These are phyloP conservation scores for Andrena haemorrhoa DNA, from an alignment of 2,888 invertebrate genomes.

Conservation along the genomic window DNA sequence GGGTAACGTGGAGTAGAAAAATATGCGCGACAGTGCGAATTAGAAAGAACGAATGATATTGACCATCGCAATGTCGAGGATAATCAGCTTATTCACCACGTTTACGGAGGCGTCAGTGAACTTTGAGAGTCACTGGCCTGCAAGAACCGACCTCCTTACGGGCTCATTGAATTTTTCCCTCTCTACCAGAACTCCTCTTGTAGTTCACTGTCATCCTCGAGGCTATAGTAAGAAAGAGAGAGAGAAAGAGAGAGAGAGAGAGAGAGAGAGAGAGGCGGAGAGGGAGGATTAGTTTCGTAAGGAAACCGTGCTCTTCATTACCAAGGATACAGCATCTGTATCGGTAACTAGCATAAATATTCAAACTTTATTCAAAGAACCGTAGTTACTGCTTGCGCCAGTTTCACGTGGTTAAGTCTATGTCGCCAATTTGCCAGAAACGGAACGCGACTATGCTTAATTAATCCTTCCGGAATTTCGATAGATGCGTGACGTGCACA, in stretches of 20 bases:
- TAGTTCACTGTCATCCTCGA: constrained; percentile 74
- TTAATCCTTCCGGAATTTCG: constrained; percentile 61
- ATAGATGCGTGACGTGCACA: constrained; percentile 19
- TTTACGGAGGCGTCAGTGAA: constrained; percentile 71
- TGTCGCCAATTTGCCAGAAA: constrained; percentile 62
- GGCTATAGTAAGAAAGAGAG: constrained; percentile 16
- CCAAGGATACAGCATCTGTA: constrained; percentile 54
- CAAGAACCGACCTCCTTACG: constrained; percentile 75
- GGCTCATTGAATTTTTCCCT: constrained; percentile 76
- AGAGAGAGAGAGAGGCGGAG: constrained; percentile 1
- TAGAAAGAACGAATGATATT: constrained; percentile 30
- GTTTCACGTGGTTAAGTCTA: constrained; percentile 55
- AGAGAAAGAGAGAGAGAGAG: constrained; percentile 11
- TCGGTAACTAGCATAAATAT: constrained; percentile 46
- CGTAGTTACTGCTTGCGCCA: constrained; percentile 39
- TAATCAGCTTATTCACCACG: constrained; percentile 64
- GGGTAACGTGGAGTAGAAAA: background rate
- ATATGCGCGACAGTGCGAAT: constrained; percentile 5
- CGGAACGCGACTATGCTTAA: constrained; percentile 53
- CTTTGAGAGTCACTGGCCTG: constrained; percentile 74
- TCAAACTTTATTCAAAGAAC: constrained; percentile 45
- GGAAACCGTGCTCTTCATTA: constrained; percentile 59
- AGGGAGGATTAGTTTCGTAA: constrained; percentile 46
- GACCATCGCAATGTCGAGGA: constrained; percentile 45
- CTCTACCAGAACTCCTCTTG: constrained; percentile 68